Base-by-base conservation (phyloP, 2,797 vertebrate genomes). In the Ctenosaura bakeri region DNA sequence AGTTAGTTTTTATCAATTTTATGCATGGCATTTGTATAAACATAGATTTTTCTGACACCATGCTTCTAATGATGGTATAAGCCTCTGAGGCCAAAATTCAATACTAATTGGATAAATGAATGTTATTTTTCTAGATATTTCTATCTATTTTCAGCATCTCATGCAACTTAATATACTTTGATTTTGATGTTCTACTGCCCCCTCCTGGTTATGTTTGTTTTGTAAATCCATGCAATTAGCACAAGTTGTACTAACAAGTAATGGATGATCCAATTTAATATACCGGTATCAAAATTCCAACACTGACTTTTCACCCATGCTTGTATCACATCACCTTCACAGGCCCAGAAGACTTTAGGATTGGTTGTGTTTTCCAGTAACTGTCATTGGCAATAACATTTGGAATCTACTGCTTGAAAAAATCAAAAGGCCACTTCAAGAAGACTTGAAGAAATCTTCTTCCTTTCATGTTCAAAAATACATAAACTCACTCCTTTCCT, bases 161-260 rank as follows among this genome's bases (percentile, higher is more conserved):
- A 12, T 16, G 13, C 1, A 12, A 20, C 0, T 8, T 8, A 42
- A 64, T 32, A n/a, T 62, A 87, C 0, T 71, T 2, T 2, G 35
- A 12, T 29, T 78, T 78, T 69, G 29, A 10, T 20, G 20, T 69
- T 88, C 69, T 91, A 89, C 90, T 92, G 95, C 94, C 95, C 90
- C 64, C 95, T 46, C 7, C 26, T 29, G 95, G 92, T 46, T 20
- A 69, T 5, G 9, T 81, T 78, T 46, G n/a, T n/a, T 83, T 83
- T 73, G 26, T 52, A 29, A 20, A 38, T 20, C 35, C n/a, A 38
- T 42, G 35, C 13, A 2, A 9, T 46, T 5, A 52, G 20, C 42
- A 38, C 16, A 38, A 16, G 35, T 35, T 74, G 73, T 20, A 50
- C 24, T 38, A 50, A 46, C 24, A 78, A 78, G 18, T 26, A 78